Evolutionary conservation across 2,113 vertebrate genomes (phyloP), one percentile per base, ranked within the genome.

Genomic region (Misgurnus anguillicaudatus): DNA sequence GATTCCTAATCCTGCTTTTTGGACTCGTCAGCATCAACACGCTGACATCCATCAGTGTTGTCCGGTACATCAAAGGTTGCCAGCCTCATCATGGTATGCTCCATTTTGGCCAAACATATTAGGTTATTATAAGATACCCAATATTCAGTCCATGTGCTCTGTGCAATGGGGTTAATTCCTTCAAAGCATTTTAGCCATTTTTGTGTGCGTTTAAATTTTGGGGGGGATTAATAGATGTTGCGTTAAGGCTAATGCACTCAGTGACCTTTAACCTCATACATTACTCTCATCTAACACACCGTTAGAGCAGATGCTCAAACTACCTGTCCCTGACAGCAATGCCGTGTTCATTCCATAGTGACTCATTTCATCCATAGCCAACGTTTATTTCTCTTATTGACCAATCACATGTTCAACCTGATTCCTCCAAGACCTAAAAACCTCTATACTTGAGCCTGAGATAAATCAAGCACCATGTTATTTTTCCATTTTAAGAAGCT

Each of bases 1-100:
- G 84, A 58, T 89, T 90, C 83, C 83, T 91, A 76, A 87, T 86
- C 64, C 75, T 88, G 53, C 82, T 90, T 78, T 91, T 90, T 69
- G 83, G 86, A 48, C 82, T 89, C 78, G 82, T 89, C 83, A 90
- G 84, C 63, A 90, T 89, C 83, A 88, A 85, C 80, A 90, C 85
- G n/a, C 85, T 90, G 87, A 88, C 87, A 39, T 86, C 83, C 77
- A 87, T 90, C 83, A 90, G 87, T 72, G 69, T 91, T 64, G 76
- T 87, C 60, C 69, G 84, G 47, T 88, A 90, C 83, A 86, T 89
- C 83, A 88, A 91, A 87, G 85, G 84, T 64, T 88, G 82, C 69
- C 83, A 85, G 41, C 83, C 84, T 69, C 86, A 87, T 38, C 53
- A 81, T 79, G 86, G 86, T 89, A 88, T 77, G 84, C 55, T 38